phyloP scores from a whole-genome alignment of 2,113 vertebrate genomes.

The Cichladusa arquata region DNA sequence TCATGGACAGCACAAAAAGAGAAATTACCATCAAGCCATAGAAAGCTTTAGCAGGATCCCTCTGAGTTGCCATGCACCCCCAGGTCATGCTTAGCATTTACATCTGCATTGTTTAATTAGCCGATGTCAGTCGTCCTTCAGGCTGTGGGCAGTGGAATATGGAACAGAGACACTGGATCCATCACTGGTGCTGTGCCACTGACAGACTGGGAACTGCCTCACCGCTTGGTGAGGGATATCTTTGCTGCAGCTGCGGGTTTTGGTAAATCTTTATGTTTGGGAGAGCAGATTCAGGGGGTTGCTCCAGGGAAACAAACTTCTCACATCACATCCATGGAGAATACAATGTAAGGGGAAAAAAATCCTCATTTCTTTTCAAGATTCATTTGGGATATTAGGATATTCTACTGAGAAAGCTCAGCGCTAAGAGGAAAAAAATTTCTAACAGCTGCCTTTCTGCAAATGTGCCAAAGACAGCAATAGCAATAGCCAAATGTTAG shows the following conservation, averaged over 20 bases:
- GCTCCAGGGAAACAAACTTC: neutral
- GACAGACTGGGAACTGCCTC: neutral
- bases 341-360: neutral
- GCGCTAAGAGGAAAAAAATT: neutral
- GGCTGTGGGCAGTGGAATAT: neutral
- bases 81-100: neutral
- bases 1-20: neutral
- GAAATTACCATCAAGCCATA: neutral
- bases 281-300: neutral
- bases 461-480: neutral
- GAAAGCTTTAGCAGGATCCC: neutral
- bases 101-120: neutral
- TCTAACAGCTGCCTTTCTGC: neutral
- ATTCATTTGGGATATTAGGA: neutral
- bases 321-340: neutral
- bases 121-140: fast-evolving
- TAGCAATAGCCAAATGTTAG: neutral
- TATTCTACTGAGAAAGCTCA: neutral
- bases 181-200: neutral
- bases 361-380: neutral
- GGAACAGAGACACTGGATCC: neutral
- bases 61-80: neutral
- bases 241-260: neutral
- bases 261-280: neutral
- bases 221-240: neutral